Evolutionary conservation across 2,888 invertebrate genomes (phyloP), one percentile per base, ranked within the genome.

Genomic region (Drosophila robusta): DNA sequence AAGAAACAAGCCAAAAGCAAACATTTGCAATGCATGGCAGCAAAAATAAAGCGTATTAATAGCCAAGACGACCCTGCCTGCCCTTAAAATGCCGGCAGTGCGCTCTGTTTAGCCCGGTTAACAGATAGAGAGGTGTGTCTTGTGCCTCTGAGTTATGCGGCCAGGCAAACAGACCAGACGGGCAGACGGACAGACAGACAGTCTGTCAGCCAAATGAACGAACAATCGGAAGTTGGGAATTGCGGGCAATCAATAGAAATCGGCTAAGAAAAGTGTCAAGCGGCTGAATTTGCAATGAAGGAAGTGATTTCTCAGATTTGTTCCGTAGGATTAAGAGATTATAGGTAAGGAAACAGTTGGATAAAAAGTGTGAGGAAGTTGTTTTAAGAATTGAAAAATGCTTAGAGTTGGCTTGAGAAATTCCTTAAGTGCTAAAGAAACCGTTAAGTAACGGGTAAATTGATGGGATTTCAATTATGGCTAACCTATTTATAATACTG

Each of bases 31-130:
- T 46, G 65, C 38, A 32, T 58, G 60, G 38, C 41, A 4, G 22
- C 29, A 47, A 34, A 32, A 42, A 38, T 32, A 34, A 58, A 78
- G 75, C 39, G 75, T 82, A 82, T 75, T 85, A 85, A 87, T 82
- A 82, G 85, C 79, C 66, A 38, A 41, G 60, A 51, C 89, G 84
- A 85, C 84, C 89, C 84, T 85, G 84, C 87, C 57, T 89, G 89
- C 84, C 84, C 84, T 85, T 89, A 85, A 78, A 87, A 76, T 80
- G 73, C 84, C 80, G 78, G 68, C 89, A 78, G 63, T 72, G 54
- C 74, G 84, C 77, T 81, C 74, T 81, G 62, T 51, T 76, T 86
- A 69, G 80, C 69, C 71, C 50, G 69, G 77, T 61, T 68, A 71
- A 75, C 49, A 57, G 68, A 71, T 64, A 52, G 55, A 46, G 39